Base-by-base conservation (phyloP, 2,797 vertebrate genomes). In the Sphenodon punctatus region DNA sequence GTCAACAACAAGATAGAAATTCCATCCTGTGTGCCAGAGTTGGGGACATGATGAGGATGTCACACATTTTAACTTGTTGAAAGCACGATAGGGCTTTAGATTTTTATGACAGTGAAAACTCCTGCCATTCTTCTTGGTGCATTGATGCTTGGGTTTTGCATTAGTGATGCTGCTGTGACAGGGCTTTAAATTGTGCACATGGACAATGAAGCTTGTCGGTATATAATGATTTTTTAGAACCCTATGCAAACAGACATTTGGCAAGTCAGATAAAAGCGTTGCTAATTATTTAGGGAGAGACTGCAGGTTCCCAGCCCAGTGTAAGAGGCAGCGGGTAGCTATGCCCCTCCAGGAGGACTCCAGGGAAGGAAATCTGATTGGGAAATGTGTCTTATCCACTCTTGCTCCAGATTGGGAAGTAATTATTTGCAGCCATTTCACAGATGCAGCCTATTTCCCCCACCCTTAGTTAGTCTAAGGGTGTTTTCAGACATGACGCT, bases 51-150 rank as follows among this genome's bases (percentile, higher is more conserved):
- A 65, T 67, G 58, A 58, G 8, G 61, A 63, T n/a, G 49, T 67
- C 53, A 34, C 34, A 46, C 39, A 46, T 71, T 81, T 67, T 84
- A n/a, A 45, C 32, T 70, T 71, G 27, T 74, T 87, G 76, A 70
- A 81, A 90, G 22, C 48, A 72, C 80, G 70, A 75, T 79, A 77
- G 69, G 43, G 81, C 64, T 17, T 30, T 67, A 38, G 68, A 58
- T 71, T 38, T 87, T 89, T 32, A 66, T 79, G 85, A 87, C 84
- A 82, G 90, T 92, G 75, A 90, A 87, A 92, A 74, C 70, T 87
- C 77, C 60, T 45, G 43, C 58, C 94, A 14, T 80, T 91, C 78
- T 90, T 82, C 5, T 15, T 79, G 83, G 72, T 79, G 64, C 75
- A 73, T 42, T 73, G 82, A 43, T 84, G 55, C 84, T 88, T 92